Conservation (phyloP, 2,888 invertebrate genomes). For the Coleophora deauratella region DNA sequence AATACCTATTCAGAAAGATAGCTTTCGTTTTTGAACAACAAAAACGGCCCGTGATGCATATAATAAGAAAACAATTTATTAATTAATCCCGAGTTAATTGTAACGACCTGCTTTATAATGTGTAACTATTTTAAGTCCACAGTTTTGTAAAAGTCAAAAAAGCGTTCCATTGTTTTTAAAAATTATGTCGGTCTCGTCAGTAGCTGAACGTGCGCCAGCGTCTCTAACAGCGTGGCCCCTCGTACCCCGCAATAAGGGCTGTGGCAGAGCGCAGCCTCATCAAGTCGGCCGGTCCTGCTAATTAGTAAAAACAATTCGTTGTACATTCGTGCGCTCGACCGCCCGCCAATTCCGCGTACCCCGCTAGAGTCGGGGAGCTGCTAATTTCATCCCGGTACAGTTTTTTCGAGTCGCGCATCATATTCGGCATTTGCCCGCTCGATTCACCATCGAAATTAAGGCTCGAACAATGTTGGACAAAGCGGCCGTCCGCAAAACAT, state of each 20-base stretch:
- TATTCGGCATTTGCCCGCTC: slow-evolving; percentile 72
- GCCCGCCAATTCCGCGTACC: slow-evolving; percentile 71
- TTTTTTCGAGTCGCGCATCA: slow-evolving; percentile 71
- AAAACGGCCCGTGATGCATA: too few species aligned
- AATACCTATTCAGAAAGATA: too few species aligned
- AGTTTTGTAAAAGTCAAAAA: slow-evolving; percentile 7
- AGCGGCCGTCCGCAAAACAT: slow-evolving; percentile 73
- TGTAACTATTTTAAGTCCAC: not conserved
- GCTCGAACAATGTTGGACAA: slow-evolving; percentile 73
- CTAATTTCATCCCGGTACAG: slow-evolving; percentile 69
- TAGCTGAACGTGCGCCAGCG: not conserved
- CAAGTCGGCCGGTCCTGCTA: slow-evolving; percentile 58
- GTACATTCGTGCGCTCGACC: slow-evolving; percentile 65
- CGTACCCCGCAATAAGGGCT: too few species aligned
- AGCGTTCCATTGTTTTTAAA: slow-evolving; percentile 9
- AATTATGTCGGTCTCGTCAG: not conserved
- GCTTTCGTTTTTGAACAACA: too few species aligned
- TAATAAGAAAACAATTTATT: too few species aligned
- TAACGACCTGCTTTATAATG: not conserved
- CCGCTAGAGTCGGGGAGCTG: slow-evolving; percentile 71
- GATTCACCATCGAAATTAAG: slow-evolving; percentile 72
- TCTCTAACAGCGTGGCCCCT: not conserved
- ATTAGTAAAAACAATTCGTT: slow-evolving; percentile 71
- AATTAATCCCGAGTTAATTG: too few species aligned
- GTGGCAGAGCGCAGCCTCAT: slow-evolving; percentile 34